phyloP scores from a whole-genome alignment of 2,797 vertebrate species.

The Sebastes itinus region DNA sequence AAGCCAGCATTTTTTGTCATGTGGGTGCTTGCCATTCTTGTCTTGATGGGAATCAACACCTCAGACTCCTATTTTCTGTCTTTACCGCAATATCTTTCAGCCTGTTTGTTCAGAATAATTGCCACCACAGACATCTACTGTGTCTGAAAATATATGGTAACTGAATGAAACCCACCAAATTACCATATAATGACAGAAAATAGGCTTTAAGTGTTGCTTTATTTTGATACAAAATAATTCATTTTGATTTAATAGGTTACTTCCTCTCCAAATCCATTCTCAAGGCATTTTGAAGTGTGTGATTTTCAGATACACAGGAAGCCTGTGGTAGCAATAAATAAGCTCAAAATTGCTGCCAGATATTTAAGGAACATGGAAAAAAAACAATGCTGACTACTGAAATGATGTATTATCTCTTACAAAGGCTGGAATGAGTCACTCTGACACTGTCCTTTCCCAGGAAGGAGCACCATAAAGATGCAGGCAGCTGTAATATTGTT shows the following conservation, averaged over 20 bases:
- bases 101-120: slow-evolving; percentile 17
- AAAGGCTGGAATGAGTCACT: slow-evolving; percentile 5
- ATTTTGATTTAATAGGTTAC: slow-evolving; percentile 13
- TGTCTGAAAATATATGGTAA: slow-evolving; percentile 15
- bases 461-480: slow-evolving; percentile 18
- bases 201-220: slow-evolving; percentile 17
- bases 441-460: neutral
- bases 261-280: slow-evolving; percentile 27
- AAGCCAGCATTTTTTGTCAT: slow-evolving; percentile 52
- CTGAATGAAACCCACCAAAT: slow-evolving; percentile 1
- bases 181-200: neutral
- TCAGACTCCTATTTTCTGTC: slow-evolving; percentile 33
- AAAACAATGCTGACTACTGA: slow-evolving; percentile 13
- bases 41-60: slow-evolving; percentile 53
- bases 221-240: slow-evolving; percentile 31
- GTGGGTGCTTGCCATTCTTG: slow-evolving; percentile 41
- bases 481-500: slow-evolving; percentile 10
- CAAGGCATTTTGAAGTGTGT: slow-evolving; percentile 17
- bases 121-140: neutral
- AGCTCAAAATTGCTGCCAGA: slow-evolving; percentile 31
- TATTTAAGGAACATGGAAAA: slow-evolving; percentile 34
- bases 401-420: slow-evolving; percentile 1
- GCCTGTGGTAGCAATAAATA: slow-evolving; percentile 26
- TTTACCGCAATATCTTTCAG: slow-evolving; percentile 19
- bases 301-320: slow-evolving; percentile 39